Evolutionary conservation across 2,888 invertebrate genomes (phyloP).

Genomic region (Rutpela maculata): DNA sequence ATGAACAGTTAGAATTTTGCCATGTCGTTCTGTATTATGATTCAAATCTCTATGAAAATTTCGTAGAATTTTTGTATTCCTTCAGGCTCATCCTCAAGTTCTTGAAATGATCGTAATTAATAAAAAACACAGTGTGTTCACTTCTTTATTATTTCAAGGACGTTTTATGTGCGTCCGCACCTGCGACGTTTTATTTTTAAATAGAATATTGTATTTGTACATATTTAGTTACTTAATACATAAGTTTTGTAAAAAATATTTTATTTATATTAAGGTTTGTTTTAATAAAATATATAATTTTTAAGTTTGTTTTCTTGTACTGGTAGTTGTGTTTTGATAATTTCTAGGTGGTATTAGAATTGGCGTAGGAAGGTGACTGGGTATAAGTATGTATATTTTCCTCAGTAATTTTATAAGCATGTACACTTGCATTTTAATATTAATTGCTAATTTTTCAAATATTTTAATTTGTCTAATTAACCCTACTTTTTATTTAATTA

Average conservation of each 20-base stretch:
- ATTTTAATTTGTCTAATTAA: background rate
- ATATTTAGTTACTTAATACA: constrained; percentile 32
- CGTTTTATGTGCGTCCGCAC: background rate
- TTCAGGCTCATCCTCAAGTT: too few relatives aligned
- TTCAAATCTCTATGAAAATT: too few relatives aligned
- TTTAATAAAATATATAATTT: constrained; percentile 32
- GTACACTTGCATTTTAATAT: constrained; percentile 5
- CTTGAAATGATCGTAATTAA: too few relatives aligned
- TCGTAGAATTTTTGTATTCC: too few relatives aligned
- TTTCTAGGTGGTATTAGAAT: constrained; percentile 33
- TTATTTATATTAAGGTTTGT: constrained; percentile 38
- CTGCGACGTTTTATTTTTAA: background rate
- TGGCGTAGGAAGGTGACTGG: constrained; percentile 26
- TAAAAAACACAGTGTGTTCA: background rate
- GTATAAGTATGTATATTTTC: constrained; percentile 17
- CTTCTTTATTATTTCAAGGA: background rate
- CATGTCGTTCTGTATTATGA: too few relatives aligned
- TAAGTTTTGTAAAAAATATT: constrained; percentile 39
- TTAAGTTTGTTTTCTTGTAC: constrained; percentile 16
- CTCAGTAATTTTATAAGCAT: constrained; percentile 19
- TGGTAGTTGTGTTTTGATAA: constrained; percentile 19
- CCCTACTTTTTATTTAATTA: background rate
- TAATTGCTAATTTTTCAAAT: constrained; percentile 3
- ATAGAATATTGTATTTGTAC: constrained; percentile 16
- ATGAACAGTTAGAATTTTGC: too few relatives aligned